These are phyloP conservation scores for Zaprionus tsacasi DNA, from an alignment of 1,140 invertebrate species.

Conservation along the genomic window DNA sequence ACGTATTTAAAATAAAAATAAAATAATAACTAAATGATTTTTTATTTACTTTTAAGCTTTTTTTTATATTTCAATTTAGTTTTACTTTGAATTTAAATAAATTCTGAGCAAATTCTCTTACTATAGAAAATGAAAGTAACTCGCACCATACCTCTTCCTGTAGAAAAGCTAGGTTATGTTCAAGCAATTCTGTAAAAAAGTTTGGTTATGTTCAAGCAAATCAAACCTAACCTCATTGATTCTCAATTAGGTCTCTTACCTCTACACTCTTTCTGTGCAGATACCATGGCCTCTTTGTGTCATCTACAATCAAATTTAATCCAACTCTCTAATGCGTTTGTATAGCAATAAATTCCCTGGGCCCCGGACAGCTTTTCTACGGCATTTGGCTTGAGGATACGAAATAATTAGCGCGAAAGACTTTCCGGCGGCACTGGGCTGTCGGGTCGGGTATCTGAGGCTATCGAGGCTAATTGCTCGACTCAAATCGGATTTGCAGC, in stretches of 20 bases:
- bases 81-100: no score
- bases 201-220: background rate
- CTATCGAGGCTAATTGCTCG: conserved; percentile 60
- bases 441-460: conserved; percentile 46
- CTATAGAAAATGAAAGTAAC: no score
- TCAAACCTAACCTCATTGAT: no score
- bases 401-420: conserved; percentile 11
- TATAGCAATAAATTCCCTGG: background rate
- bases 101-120: no score
- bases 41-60: no score
- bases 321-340: background rate
- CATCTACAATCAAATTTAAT: background rate
- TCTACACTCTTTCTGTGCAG: background rate
- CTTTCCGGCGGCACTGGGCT: conserved; percentile 1
- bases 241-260: background rate
- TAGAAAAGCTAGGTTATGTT: background rate
- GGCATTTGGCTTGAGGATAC: conserved; percentile 1
- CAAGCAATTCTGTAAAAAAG: background rate
- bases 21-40: no score
- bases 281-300: background rate
- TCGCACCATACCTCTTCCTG: no score
- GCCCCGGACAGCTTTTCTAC: conserved; percentile 1
- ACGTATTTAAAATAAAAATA: no score
- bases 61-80: no score
- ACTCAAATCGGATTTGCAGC: conserved; percentile 73